Evolutionary conservation across 2,888 invertebrate genomes (phyloP), one percentile per base, ranked within the genome.

Genomic region (Dimorphilus gyrociliatus): DNA sequence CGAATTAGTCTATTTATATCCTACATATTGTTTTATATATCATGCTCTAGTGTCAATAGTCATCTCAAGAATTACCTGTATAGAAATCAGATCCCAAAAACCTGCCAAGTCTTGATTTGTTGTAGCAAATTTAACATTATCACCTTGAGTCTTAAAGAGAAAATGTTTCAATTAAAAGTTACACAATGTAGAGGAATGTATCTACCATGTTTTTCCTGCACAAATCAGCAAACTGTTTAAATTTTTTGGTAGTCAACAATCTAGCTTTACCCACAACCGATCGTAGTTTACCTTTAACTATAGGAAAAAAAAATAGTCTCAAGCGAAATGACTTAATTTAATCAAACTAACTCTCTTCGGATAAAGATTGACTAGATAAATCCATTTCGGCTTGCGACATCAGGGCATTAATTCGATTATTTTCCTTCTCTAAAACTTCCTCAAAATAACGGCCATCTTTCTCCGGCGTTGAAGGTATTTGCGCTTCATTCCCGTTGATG

Each of bases 61-160:
- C n/a, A n/a, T n/a, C n/a, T n/a, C n/a, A n/a, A n/a, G n/a, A n/a
- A n/a, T n/a, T 14, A 90, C 79, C 65, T 90, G 88, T 28, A 90
- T 70, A 59, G 78, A 75, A 17, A 90, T 84, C 85, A 92, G 86
- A 63, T 92, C 90, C 90, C 90, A 92, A 68, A 92, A 92, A 1
- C 90, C 92, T 49, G 81, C 82, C 39, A 92, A 68, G 62, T 92
- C 92, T 47, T 80, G 77, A 41, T 74, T 67, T 1, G 84, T 86
- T 6, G 88, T 88, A 6, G 80, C 81, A 63, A 81, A 85, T 38
- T 74, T 76, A 52, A 84, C 84, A 39, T 75, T 78, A 16, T 70
- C 70, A 4, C 71, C 65, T 51, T 74, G 73, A 55, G 73, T 76
- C 70, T 70, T 29, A n/a, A 44, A 32, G 8, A 21, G 10, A 3